These are phyloP conservation scores for Eutrigla gurnardus DNA, from an alignment of 2,797 vertebrate genomes.

Conservation along the genomic window DNA sequence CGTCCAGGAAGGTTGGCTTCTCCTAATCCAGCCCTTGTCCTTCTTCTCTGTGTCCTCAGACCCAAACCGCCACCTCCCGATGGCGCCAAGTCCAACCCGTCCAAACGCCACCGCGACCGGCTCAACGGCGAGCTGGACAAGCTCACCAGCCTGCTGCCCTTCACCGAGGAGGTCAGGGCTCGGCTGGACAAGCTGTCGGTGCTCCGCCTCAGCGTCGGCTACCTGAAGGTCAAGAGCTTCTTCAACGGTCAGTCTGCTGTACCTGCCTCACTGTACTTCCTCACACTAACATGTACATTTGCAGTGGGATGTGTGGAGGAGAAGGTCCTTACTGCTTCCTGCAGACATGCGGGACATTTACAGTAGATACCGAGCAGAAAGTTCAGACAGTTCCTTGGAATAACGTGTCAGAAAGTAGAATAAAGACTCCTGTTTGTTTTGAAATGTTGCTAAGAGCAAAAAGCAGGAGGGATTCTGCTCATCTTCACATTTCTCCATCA, in stretches of 20 bases:
- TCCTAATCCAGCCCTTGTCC: too few relatives aligned
- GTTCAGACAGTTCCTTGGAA: neutral
- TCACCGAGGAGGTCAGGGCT: slow-evolving; percentile 83
- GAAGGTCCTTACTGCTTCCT: too few relatives aligned
- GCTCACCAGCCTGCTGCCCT: slow-evolving; percentile 87
- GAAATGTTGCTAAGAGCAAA: neutral
- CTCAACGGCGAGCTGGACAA: slow-evolving; percentile 88
- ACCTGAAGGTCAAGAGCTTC: slow-evolving; percentile 89
- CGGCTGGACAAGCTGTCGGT: slow-evolving; percentile 89
- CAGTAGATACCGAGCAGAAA: too few relatives aligned
- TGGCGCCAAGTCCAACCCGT: slow-evolving; percentile 88
- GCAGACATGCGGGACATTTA: too few relatives aligned
- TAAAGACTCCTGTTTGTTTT: neutral
- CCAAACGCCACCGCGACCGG: slow-evolving; percentile 87
- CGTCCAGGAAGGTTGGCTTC: too few relatives aligned
- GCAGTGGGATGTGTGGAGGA: too few relatives aligned
- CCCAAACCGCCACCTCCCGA: slow-evolving; percentile 78
- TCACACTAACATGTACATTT: too few relatives aligned
- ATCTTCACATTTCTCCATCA: neutral
- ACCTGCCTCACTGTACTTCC: too few relatives aligned
- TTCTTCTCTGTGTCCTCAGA: slow-evolving; percentile 49
- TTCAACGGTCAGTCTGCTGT: slow-evolving; percentile 82
- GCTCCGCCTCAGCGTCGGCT: slow-evolving; percentile 87
- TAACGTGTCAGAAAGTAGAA: neutral
- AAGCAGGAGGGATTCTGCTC: neutral